Conservation (phyloP, 2,888 invertebrate species). For the Agrotis clavis region DNA sequence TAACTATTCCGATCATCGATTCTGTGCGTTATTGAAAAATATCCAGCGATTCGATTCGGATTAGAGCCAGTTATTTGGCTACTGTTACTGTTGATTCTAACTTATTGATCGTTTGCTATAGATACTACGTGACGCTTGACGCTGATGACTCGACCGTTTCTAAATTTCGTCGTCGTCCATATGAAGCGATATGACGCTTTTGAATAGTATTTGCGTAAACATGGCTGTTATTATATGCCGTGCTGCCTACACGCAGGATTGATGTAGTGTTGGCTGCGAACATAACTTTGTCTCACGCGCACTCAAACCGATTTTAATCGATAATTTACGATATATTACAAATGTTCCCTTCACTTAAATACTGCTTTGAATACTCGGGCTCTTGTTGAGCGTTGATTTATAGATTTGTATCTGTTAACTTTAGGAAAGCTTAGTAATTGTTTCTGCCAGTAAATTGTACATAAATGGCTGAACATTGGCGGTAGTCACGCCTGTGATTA, state of each 20-base stretch:
- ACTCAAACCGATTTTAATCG: constrained; percentile 76
- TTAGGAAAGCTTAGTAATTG: constrained; percentile 55
- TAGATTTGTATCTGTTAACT: constrained; percentile 49
- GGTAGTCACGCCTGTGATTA: constrained; percentile 31
- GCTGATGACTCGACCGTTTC: constrained; percentile 47
- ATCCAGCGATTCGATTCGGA: constrained; percentile 86
- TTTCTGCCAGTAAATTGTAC: constrained; percentile 46
- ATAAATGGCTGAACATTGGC: constrained; percentile 22
- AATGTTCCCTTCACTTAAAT: constrained; percentile 73
- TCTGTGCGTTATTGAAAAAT: constrained; percentile 85
- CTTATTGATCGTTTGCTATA: constrained; percentile 80
- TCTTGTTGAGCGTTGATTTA: constrained; percentile 61
- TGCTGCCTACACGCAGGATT: constrained; percentile 63
- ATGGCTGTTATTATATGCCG: constrained; percentile 63
- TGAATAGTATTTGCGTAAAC: constrained; percentile 83
- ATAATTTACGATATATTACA: constrained; percentile 76
- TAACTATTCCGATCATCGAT: constrained; percentile 68
- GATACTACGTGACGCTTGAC: constrained; percentile 46
- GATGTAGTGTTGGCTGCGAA: constrained; percentile 54
- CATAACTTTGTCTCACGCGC: constrained; percentile 73
- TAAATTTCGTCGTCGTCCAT: constrained; percentile 53
- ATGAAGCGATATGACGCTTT: constrained; percentile 75
- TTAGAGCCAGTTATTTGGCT: constrained; percentile 85
- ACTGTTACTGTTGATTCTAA: constrained; percentile 86
- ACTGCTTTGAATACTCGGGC: constrained; percentile 51